Conservation (phyloP, 2,797 vertebrate genomes). For the Orestias chungarensis region DNA sequence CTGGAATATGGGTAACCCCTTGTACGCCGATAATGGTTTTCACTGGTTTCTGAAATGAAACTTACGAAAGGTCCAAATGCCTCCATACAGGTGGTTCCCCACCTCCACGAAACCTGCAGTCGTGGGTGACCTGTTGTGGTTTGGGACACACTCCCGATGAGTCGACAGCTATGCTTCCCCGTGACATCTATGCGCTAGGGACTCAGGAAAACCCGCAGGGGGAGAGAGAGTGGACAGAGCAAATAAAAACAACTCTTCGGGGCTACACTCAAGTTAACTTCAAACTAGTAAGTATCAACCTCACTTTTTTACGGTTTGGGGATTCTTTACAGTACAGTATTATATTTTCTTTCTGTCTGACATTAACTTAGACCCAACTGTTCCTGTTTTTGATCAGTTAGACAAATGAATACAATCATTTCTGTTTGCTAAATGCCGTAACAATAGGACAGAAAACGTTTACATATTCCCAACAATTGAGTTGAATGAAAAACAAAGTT, state of each 20-base stretch:
- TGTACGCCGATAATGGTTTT: not conserved
- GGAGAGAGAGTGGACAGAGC: constrained; percentile 85
- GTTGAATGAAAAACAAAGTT: not conserved
- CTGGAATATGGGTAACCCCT: constrained; percentile 86
- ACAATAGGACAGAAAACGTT: not conserved
- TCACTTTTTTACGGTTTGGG: not conserved
- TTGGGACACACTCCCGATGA: constrained; percentile 81
- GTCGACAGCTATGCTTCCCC: constrained; percentile 71
- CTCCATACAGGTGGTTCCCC: constrained; percentile 75
- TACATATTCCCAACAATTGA: not conserved
- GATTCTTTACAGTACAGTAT: too few species aligned
- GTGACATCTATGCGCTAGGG: constrained; percentile 84
- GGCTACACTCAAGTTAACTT: constrained; percentile 80
- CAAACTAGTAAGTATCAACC: constrained; percentile 75
- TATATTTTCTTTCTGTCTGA: not conserved
- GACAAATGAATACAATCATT: not conserved
- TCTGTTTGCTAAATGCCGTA: not conserved
- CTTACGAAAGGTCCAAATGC: not conserved
- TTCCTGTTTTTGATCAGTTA: not conserved
- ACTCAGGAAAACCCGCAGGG: constrained; percentile 87
- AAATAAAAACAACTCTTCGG: constrained; percentile 77
- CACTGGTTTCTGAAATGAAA: constrained; percentile 1
- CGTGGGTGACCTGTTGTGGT: constrained; percentile 84
- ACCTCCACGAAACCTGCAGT: constrained; percentile 78
- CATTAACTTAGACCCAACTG: not conserved